phyloP scores from a whole-genome alignment of 1,140 invertebrate genomes.

The Anoplophora glabripennis region DNA sequence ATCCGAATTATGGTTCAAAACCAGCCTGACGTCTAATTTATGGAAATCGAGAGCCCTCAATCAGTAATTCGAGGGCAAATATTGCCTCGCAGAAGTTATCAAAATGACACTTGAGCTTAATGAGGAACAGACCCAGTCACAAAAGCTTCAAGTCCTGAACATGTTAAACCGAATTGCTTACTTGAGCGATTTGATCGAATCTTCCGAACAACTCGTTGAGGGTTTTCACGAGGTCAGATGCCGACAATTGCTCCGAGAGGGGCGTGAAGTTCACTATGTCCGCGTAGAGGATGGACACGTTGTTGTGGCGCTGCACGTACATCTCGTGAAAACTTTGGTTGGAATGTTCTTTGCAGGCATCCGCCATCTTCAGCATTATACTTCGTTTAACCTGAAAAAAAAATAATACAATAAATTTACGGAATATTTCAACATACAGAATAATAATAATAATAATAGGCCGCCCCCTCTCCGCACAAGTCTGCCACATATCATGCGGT shows the following conservation, averaged over 20 bases:
- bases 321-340: conserved; percentile 89
- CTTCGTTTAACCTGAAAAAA: conserved; percentile 77
- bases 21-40: too few species aligned
- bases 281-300: conserved; percentile 96
- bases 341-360: conserved; percentile 74
- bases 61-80: too few species aligned
- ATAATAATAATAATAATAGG: too few species aligned
- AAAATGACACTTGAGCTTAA: too few species aligned
- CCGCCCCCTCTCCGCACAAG: too few species aligned
- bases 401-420: too few species aligned
- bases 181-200: conserved; percentile 95
- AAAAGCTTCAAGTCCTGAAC: not conserved
- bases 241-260: conserved; percentile 85
- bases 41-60: too few species aligned
- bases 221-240: conserved; percentile 91
- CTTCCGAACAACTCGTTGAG: conserved; percentile 95
- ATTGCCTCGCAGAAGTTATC: too few species aligned
- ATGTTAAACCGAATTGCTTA: conserved; percentile 49
- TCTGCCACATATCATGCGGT: too few species aligned
- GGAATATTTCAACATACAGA: too few species aligned
- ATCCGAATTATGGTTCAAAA: too few species aligned
- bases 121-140: not conserved
- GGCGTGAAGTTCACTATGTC: conserved; percentile 98
- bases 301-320: conserved; percentile 96
- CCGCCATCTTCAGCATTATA: conserved; percentile 90